Conservation (phyloP, 2,888 invertebrate species). For the Conus canariensis region DNA sequence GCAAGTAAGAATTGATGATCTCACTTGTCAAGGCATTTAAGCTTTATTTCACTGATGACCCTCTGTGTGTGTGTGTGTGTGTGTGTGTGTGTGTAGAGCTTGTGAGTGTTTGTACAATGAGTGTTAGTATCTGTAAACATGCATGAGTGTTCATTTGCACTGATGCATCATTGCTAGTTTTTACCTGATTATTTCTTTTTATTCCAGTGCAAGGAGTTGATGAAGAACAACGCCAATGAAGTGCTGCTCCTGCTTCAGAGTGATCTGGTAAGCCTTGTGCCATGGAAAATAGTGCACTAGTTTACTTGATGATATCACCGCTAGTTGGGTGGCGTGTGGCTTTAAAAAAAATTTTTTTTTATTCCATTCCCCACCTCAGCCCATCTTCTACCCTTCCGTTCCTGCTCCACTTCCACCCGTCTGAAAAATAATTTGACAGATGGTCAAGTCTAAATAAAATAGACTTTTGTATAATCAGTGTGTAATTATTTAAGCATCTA, state of each 20-base stretch:
- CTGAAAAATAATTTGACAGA: too few relatives aligned
- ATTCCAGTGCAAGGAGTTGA: conserved; percentile 57
- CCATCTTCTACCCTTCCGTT: too few relatives aligned
- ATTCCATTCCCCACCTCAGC: too few relatives aligned
- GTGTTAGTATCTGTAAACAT: background rate
- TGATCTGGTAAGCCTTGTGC: conserved; percentile 53
- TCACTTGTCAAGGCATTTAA: background rate
- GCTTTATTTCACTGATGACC: background rate
- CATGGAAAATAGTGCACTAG: too few relatives aligned
- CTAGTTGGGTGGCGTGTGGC: too few relatives aligned
- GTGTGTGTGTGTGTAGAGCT: background rate
- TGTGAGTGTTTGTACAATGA: background rate
- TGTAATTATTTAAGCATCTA: too few relatives aligned
- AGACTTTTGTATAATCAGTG: too few relatives aligned
- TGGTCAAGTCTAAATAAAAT: too few relatives aligned
- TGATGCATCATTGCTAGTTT: background rate
- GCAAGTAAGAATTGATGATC: too few relatives aligned
- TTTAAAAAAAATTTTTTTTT: too few relatives aligned
- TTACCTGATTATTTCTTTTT: background rate
- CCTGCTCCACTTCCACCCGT: too few relatives aligned
- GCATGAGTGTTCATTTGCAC: background rate
- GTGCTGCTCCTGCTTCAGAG: conserved; percentile 55
- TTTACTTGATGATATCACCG: too few relatives aligned
- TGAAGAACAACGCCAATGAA: conserved; percentile 49
- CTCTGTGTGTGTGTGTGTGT: conserved; percentile 2